These are phyloP conservation scores for Folsomia manolachei DNA, from an alignment of 2,888 invertebrate species.

Conservation along the genomic window DNA sequence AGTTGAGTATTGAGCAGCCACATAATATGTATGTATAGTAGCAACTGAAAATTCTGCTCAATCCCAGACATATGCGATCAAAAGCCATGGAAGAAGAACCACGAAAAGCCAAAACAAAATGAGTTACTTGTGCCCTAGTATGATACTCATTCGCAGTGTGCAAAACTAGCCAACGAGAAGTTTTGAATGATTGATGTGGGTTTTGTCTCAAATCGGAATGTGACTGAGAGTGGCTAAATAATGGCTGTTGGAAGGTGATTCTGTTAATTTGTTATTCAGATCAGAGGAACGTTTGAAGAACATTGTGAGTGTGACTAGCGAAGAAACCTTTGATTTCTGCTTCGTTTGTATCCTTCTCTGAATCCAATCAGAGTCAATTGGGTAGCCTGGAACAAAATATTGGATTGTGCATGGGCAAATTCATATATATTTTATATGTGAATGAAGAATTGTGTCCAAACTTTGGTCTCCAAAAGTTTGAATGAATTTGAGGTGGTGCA, in stretches of 20 bases:
- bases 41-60: too few relatives aligned
- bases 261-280: background rate
- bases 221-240: background rate
- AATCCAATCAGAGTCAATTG: background rate
- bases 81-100: background rate
- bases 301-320: too few relatives aligned
- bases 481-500: too few relatives aligned
- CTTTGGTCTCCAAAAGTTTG: too few relatives aligned
- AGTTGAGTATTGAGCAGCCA: background rate
- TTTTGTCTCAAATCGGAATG: background rate
- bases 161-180: too few relatives aligned
- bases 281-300: too few relatives aligned
- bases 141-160: too few relatives aligned
- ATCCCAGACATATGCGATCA: background rate
- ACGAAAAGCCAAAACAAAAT: background rate
- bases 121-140: background rate
- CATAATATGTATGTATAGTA: too few relatives aligned
- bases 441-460: too few relatives aligned
- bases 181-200: background rate
- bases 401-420: too few relatives aligned
- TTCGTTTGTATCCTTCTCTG: background rate
- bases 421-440: too few relatives aligned
- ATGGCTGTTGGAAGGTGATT: background rate
- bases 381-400: conserved; percentile 5
- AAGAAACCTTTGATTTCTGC: conserved; percentile 3